Conservation (phyloP, 2,797 vertebrate genomes). For the Chelon auratus region DNA sequence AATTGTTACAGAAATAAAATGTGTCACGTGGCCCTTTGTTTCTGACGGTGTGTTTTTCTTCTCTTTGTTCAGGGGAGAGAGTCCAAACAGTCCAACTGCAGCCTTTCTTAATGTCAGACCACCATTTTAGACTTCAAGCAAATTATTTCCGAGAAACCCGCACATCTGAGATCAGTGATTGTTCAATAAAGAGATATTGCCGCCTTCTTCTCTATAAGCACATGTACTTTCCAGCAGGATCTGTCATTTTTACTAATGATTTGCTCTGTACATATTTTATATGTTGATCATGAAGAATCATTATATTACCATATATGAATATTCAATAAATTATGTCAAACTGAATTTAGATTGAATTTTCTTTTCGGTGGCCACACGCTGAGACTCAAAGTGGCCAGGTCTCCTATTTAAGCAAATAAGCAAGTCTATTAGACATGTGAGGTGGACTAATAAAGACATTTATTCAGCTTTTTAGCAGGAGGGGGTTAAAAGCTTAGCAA, state of each 20-base stretch:
- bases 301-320: conserved; percentile 76
- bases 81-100: conserved; percentile 83
- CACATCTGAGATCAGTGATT: conserved; percentile 68
- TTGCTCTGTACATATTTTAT: conserved; percentile 87
- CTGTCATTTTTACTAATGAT: conserved; percentile 75
- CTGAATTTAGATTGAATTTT: conserved; percentile 9
- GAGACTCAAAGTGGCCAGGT: background rate
- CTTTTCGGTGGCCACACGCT: too few relatives aligned
- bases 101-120: conserved; percentile 78
- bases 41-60: conserved; percentile 27
- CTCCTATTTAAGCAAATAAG: conserved; percentile 3
- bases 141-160: conserved; percentile 46
- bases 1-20: background rate
- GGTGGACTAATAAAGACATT: conserved; percentile 7
- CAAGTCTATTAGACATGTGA: conserved; percentile 12
- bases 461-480: conserved; percentile 19
- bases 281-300: conserved; percentile 75
- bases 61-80: conserved; percentile 76
- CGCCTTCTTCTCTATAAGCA: conserved; percentile 76
- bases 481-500: background rate
- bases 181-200: conserved; percentile 59
- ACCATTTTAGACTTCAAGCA: conserved; percentile 36
- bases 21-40: background rate
- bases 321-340: conserved; percentile 87
- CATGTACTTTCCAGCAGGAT: conserved; percentile 69